Base-by-base conservation (phyloP, 2,888 invertebrate genomes). In the Cotesia congregata region DNA sequence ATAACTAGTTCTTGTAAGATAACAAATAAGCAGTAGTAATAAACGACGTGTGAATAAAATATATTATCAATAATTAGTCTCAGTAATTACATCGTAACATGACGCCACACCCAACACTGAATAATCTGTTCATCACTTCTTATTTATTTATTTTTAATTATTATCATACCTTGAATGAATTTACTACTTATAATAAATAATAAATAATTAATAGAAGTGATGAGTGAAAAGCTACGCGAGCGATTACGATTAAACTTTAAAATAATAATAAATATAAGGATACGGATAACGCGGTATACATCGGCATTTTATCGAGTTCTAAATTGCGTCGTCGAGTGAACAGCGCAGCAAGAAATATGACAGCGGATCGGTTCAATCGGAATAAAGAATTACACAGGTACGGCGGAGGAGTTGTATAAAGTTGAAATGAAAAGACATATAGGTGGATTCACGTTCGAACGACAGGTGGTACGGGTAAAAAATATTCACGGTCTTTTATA, bases 401-500 rank as follows among this genome's bases (percentile, higher is more conserved):
- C 38, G 62, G 75, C 62, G 75, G 70, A 50, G 70, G 65, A 62
- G 74, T 60, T 40, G 59, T 67, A 73, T 73, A 73, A 50, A 73
- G 73, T 30, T 20, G 20, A 62, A 41, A 77, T 39, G 15, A 41
- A 67, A 20, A 72, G 72, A 73, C 64, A 41, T 30, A 71, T 72
- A 78, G 77, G 77, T 69, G 76, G 38, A 64, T 67, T 70, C 62
- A 64, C 59, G 75, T 50, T 50, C 82, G 83, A 82, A 82, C 83
- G 85, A 85, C 86, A 87, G 85, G 86, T 86, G 86, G 83, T 79
- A 82, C 78, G 65, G 79, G 80, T 83, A 85, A 86, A 85, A 86
- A 86, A 78, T 72, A 77, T 76, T 82, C 78, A 72, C 61, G n/a
- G 82, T 83, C 81, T 85, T 77, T 40, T 50, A 50, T 50, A 50